These are phyloP conservation scores for Branchellion lobata DNA, from an alignment of 2,888 invertebrate genomes.

Conservation along the genomic window DNA sequence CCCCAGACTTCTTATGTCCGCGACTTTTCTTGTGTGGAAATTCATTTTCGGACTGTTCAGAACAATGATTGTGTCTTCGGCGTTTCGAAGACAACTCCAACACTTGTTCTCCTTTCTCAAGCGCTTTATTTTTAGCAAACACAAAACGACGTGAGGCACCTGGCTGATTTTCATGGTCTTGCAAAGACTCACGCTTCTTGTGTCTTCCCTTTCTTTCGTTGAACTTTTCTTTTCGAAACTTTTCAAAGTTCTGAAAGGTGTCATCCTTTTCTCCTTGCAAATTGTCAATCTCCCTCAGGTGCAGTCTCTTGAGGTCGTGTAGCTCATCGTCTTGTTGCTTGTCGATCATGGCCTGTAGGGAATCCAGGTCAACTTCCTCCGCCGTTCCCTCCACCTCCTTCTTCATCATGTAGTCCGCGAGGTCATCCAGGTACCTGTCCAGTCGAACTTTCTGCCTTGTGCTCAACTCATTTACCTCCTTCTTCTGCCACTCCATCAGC, in stretches of 20 bases:
- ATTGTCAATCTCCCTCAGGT: background rate
- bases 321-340: constrained; percentile 16
- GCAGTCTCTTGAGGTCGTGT: background rate
- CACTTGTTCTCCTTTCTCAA: too few species aligned
- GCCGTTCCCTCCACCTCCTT: constrained; percentile 1
- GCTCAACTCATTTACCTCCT: background rate
- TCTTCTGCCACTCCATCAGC: background rate
- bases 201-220: too few species aligned
- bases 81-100: too few species aligned
- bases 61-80: too few species aligned
- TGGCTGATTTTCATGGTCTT: too few species aligned
- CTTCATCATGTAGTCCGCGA: constrained; percentile 9
- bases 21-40: too few species aligned
- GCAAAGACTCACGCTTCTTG: too few species aligned
- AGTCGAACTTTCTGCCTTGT: background rate
- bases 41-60: too few species aligned
- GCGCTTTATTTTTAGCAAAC: too few species aligned
- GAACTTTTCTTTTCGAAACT: background rate
- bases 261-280: background rate
- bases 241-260: background rate
- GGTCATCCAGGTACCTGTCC: background rate
- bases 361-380: background rate
- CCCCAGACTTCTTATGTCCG: too few species aligned
- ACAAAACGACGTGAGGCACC: too few species aligned
- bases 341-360: constrained; percentile 2